Base-by-base conservation (phyloP, 2,888 invertebrate genomes). In the Tenthredo distinguenda region DNA sequence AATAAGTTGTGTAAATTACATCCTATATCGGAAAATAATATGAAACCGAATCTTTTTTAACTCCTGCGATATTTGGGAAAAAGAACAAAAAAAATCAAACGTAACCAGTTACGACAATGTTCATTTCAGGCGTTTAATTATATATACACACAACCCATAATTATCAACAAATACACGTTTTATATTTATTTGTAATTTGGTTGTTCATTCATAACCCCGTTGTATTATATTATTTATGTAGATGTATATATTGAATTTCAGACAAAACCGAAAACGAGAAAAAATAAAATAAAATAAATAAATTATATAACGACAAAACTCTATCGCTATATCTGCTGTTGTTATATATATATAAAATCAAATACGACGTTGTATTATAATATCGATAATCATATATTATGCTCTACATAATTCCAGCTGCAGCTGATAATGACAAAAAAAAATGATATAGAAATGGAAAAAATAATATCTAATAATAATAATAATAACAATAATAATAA, bases 111-210 rank as follows among this genome's bases (percentile, higher is more conserved):
- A 62, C 6, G n/a, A 26, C 26, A 10, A 62, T 26, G 5, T n/a
- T 62, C 26, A 21, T 26, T 62, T 26, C n/a, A 6, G 62, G 26
- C 26, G 26, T 26, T 26, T 26, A 26, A 26, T 26, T 47, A 26
- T 9, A 62, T 62, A 62, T 5, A 6, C n/a, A 62, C n/a, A 62
- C n/a, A 26, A 26, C 26, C 26, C 1, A 68, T 65, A 68, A 31
- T 68, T 15, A 68, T 71, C 62, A 26, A 26, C 88, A 90, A 91
- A 91, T 91, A 91, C 89, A 91, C 87, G 88, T 91, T 91, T 91
- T 91, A 90, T 91, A 91, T 91, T 91, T 91, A 91, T 91, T 91
- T 90, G 87, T 90, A 90, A 89, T 86, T 90, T 84, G 86, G 88
- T 88, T 87, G 84, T 85, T 89, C 86, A 84, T 86, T 88, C 84